Evolutionary conservation across 1,140 invertebrate species (phyloP), one percentile per base, ranked within the genome.

Genomic region (Oedothorax gibbosus): DNA sequence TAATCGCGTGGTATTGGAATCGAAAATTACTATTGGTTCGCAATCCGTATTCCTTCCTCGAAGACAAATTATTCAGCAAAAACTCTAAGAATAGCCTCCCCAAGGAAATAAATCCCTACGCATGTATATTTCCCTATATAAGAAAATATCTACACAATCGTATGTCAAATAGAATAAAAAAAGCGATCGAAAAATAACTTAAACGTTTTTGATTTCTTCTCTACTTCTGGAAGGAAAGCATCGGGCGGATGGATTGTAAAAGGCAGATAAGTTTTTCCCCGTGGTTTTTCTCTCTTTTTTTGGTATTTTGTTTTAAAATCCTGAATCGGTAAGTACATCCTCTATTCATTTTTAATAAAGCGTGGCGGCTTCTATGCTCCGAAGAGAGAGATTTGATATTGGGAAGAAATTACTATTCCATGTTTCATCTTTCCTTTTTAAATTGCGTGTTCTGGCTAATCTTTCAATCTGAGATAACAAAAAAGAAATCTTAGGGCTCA

Each of bases 51-150:
- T 50, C 21, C n/a, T 64, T 15, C 35, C 15, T 51, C 35, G 8
- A 65, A 65, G 56, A 77, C 57, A 77, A 77, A 77, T 77, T 77
- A 77, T 77, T 77, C 75, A 77, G 65, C 65, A 64, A 49, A 57
- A 64, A 65, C 65, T 50, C 75, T 64, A 15, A 51, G 65, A 77
- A 64, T 51, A 77, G 18, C 49, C 51, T 56, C 60, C 75, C 60
- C 50, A 62, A 77, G 57, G 51, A 51, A 75, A 21, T 21, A 75
- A 60, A 60, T 21, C 15, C 15, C 21, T 57, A 60, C 49, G 15
- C 15, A 49, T 75, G 11, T 75, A 75, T 60, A 56, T 2, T 15
- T 60, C 15, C 60, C 53, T 56, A 72, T 11, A 72, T 72, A 65
- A n/a, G 21, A 20, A n/a, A 18, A 71, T n/a, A 10, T 18, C 50